These are phyloP conservation scores for Caenorhabditis macrosperma DNA, from an alignment of 2,888 invertebrate genomes.

Conservation along the genomic window DNA sequence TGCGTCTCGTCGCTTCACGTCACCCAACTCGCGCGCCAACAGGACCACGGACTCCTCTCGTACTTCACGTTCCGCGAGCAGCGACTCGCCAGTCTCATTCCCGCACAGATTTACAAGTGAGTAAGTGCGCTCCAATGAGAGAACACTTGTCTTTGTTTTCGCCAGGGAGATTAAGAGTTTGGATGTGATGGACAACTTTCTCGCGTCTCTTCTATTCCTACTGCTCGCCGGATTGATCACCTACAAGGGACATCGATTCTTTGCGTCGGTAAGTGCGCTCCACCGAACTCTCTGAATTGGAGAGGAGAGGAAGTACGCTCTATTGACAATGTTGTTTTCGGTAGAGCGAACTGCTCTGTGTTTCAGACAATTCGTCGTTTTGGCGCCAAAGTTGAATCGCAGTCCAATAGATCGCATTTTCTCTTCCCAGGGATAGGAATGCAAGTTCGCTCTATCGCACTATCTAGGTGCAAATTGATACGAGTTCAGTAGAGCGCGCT, in stretches of 20 bases:
- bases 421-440: no score
- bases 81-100: constrained; percentile 35
- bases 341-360: no score
- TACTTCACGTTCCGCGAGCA: constrained; percentile 27
- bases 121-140: not conserved
- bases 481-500: no score
- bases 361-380: no score
- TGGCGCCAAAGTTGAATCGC: no score
- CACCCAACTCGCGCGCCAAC: not conserved
- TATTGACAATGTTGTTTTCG: no score
- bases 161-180: constrained; percentile 31
- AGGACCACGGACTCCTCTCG: constrained; percentile 11
- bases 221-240: constrained; percentile 39
- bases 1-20: constrained; percentile 4
- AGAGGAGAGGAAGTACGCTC: no score
- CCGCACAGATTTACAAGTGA: constrained; percentile 43
- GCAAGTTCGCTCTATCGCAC: no score
- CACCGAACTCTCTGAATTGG: no score
- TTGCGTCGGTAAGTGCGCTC: constrained; percentile 31
- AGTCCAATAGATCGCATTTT: no score
- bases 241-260: constrained; percentile 35
- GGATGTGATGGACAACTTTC: constrained; percentile 24
- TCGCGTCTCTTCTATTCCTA: constrained; percentile 15
- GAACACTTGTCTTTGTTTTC: not conserved
- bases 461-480: no score